Evolutionary conservation across 2,797 vertebrate species (phyloP).

Genomic region (Sphenodon punctatus): DNA sequence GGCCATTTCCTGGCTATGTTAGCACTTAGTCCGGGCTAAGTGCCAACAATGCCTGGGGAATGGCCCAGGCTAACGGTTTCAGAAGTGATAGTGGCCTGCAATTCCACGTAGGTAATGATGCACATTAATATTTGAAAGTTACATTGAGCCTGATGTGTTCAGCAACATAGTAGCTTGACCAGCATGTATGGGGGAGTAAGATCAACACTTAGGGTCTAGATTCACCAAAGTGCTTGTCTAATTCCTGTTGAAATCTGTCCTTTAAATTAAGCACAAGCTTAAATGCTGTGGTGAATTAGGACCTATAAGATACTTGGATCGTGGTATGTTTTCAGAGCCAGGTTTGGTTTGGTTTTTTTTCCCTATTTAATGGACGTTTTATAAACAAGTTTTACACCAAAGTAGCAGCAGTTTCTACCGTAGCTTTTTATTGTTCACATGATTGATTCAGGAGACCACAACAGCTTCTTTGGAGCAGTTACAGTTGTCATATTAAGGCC

Average conservation of each 20-base stretch:
- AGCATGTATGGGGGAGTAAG: neutral
- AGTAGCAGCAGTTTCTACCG: slow-evolving; percentile 27
- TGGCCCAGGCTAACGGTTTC: too few species aligned
- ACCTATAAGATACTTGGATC: neutral
- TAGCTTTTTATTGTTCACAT: slow-evolving; percentile 42
- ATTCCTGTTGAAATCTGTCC: neutral
- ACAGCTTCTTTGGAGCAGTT: slow-evolving; percentile 54
- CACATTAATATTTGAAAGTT: neutral
- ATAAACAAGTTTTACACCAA: neutral
- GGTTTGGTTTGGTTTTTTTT: slow-evolving; percentile 14
- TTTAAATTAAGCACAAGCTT: neutral
- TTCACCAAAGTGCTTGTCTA: slow-evolving; percentile 4
- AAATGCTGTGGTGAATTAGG: slow-evolving; percentile 3
- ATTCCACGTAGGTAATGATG: too few species aligned
- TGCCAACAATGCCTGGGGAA: too few species aligned
- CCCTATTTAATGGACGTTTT: slow-evolving; percentile 10
- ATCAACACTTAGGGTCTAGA: neutral
- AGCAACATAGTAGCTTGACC: neutral
- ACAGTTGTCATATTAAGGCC: slow-evolving; percentile 36
- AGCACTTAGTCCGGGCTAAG: too few species aligned
- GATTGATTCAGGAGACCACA: slow-evolving; percentile 47
- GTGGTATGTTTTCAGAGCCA: neutral
- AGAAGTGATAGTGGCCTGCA: too few species aligned
- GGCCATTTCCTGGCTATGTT: too few species aligned
- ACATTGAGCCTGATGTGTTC: neutral